phyloP scores from a whole-genome alignment of 2,113 vertebrate genomes.

The Garra rufa region DNA sequence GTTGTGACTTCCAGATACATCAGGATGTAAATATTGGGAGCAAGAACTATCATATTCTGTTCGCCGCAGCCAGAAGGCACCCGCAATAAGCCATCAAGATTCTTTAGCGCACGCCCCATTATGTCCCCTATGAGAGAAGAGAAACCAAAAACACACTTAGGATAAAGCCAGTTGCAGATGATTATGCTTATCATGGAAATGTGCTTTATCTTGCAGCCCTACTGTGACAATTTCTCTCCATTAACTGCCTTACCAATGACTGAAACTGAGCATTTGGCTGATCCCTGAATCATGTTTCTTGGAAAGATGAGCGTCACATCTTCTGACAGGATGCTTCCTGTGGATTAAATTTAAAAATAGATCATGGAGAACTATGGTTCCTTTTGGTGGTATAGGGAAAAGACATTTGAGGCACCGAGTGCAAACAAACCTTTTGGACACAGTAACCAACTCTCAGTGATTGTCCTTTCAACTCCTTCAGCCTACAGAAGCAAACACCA shows the following conservation, averaged over 20 bases:
- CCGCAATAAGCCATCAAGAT: slow-evolving; percentile 78
- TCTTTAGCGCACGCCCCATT: slow-evolving; percentile 81
- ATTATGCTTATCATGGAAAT: no score
- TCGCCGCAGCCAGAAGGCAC: slow-evolving; percentile 91
- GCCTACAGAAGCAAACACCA: no score
- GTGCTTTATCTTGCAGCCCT: no score
- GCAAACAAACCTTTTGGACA: no score
- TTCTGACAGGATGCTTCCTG: slow-evolving; percentile 39
- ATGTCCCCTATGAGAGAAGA: slow-evolving; percentile 80
- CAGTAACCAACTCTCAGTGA: no score
- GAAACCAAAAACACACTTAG: not conserved
- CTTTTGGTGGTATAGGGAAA: no score
- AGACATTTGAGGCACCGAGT: no score
- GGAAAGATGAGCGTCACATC: slow-evolving; percentile 26
- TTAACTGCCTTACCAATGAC: slow-evolving; percentile 73
- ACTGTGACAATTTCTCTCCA: no score
- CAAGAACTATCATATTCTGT: slow-evolving; percentile 86
- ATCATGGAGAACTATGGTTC: no score
- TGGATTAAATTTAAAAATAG: not conserved
- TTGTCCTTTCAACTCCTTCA: no score
- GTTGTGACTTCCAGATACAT: slow-evolving; percentile 80
- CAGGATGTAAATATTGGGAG: slow-evolving; percentile 87
- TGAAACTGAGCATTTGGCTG: slow-evolving; percentile 77
- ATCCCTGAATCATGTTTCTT: slow-evolving; percentile 70
- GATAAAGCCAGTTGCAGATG: no score